Percentiles rank a stretch among this genome's conserved stretches.
These are phyloP conservation scores for Alloscopus bannaensis DNA, from an alignment of 2,888 invertebrate genomes.

Conservation along the genomic window DNA sequence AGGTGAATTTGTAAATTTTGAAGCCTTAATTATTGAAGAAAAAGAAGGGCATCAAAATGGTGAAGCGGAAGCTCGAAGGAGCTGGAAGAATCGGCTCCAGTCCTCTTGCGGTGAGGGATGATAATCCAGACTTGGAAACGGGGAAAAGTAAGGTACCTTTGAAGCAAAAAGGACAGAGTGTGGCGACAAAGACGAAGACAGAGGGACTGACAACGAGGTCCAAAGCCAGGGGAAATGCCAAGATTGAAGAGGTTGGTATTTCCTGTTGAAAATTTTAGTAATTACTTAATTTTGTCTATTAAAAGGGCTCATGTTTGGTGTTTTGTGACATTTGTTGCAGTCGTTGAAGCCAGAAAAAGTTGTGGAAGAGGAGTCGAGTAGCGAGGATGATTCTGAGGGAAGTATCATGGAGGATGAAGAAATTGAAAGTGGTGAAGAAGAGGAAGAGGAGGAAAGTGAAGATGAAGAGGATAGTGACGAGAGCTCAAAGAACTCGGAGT, in stretches of 20 bases:
- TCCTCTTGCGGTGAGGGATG: no score
- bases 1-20: no score
- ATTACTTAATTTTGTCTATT: not conserved
- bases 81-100: no score
- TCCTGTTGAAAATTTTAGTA: not conserved
- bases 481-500: constrained; percentile 27
- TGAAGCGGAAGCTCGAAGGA: no score
- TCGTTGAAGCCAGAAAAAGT: not conserved
- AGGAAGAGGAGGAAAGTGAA: constrained; percentile 45
- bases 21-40: no score
- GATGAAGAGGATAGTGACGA: constrained; percentile 50
- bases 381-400: constrained; percentile 74
- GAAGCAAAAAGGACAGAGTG: no score
- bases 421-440: constrained; percentile 29
- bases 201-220: no score
- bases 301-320: not conserved
- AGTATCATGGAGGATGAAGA: constrained; percentile 69
- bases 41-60: no score
- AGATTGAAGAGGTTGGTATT: not conserved
- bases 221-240: not conserved
- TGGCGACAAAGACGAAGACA: no score
- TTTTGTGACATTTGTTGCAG: not conserved
- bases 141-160: no score
- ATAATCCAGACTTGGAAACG: no score
- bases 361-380: constrained; percentile 72